Conservation (phyloP, 1,140 invertebrate species). For the Leucophenga varia region DNA sequence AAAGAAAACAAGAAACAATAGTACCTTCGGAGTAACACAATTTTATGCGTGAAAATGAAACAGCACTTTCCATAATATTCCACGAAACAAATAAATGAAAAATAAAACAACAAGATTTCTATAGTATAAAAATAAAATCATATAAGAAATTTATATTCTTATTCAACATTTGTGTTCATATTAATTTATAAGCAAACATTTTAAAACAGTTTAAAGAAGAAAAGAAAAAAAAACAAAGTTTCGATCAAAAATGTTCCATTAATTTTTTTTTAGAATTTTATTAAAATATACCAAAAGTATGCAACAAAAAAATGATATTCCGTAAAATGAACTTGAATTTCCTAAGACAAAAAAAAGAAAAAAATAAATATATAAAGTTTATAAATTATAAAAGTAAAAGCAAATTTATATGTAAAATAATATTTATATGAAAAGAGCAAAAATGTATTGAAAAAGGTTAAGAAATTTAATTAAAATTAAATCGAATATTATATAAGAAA, state of each 20-base stretch:
- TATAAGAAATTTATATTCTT: neutral
- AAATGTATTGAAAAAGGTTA: too few species aligned
- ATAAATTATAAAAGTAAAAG: conserved; percentile 24
- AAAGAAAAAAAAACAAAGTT: conserved; percentile 17
- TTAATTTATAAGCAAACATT: conserved; percentile 3
- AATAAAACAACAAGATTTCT: too few species aligned
- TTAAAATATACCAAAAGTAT: neutral
- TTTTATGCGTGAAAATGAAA: neutral
- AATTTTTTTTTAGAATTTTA: too few species aligned
- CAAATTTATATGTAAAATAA: too few species aligned
- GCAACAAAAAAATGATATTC: conserved; percentile 32
- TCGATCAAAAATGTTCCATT: too few species aligned
- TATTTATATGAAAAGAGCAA: too few species aligned
- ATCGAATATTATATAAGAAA: too few species aligned
- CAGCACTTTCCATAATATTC: too few species aligned
- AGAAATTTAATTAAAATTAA: conserved; percentile 25
- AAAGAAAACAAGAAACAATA: conserved; percentile 39
- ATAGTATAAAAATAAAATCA: neutral
- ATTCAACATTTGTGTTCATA: neutral
- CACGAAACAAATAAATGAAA: too few species aligned
- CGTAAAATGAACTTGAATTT: conserved; percentile 47
- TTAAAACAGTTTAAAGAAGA: conserved; percentile 10
- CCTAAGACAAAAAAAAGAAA: conserved; percentile 25
- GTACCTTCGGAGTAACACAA: conserved; percentile 34
- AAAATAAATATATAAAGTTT: conserved; percentile 18